Percentiles rank a stretch among this genome's conserved stretches.
Conservation (phyloP, 1,140 invertebrate species). For the Chymomyza costata region DNA sequence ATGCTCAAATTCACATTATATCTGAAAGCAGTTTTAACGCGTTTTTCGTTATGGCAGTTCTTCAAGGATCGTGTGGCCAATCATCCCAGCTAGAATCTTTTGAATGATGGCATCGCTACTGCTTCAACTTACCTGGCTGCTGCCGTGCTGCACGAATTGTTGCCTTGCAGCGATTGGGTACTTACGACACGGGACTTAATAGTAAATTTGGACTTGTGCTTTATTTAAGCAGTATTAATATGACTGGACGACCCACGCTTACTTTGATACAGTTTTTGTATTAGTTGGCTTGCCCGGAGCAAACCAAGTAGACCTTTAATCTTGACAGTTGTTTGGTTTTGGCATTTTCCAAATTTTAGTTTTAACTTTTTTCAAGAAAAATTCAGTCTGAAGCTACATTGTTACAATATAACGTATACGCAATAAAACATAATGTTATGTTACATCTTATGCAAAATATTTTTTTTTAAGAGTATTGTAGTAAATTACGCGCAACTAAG, state of each 20-base stretch:
- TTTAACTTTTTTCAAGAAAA: no score
- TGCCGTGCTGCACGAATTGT: conserved; percentile 79
- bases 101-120: conserved; percentile 78
- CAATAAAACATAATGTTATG: no score
- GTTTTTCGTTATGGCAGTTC: conserved; percentile 89
- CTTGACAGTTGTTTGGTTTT: no score
- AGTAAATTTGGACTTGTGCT: conserved; percentile 77
- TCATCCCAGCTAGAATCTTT: conserved; percentile 77
- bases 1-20: conserved; percentile 82
- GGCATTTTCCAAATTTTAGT: no score
- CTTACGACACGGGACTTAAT: conserved; percentile 79
- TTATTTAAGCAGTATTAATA: conserved; percentile 78
- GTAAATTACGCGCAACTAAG: no score
- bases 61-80: conserved; percentile 83
- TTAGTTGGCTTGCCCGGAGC: conserved; percentile 76
- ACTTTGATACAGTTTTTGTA: conserved; percentile 79
- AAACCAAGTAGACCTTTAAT: conserved; percentile 60
- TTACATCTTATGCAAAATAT: no score
- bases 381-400: no score
- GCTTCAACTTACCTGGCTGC: conserved; percentile 81
- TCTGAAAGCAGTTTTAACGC: conserved; percentile 80
- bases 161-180: conserved; percentile 78
- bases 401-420: no score
- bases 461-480: no score
- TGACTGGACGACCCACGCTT: conserved; percentile 79